Conservation (phyloP, 2,797 vertebrate species). For the Mus minutoides region DNA sequence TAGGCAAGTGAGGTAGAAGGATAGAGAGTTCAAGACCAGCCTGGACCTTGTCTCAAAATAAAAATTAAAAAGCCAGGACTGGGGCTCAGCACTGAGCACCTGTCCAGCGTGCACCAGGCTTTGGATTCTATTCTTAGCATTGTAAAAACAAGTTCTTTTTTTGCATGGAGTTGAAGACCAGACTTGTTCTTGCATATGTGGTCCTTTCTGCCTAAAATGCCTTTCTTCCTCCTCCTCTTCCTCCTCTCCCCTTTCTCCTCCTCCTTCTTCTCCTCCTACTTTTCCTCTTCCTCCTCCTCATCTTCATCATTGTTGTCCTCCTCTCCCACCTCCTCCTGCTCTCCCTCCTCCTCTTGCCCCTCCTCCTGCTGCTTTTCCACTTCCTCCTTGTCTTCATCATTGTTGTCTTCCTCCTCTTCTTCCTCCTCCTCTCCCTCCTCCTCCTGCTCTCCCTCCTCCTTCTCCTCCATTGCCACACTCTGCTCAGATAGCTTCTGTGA, state of each 20-base stretch:
- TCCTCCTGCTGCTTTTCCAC: not conserved
- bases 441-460: not conserved
- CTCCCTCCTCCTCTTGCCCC: not conserved
- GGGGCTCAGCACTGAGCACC: not conserved
- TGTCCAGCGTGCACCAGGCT: too few relatives aligned
- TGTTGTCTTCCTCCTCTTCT: not conserved
- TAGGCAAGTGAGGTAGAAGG: not conserved
- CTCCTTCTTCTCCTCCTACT: not conserved
- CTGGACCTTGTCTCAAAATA: not conserved
- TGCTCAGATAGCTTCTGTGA: not conserved
- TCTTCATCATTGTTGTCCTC: not conserved
- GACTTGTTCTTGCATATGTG: fast-evolving
- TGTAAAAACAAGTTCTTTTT: not conserved
- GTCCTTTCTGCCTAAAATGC: not conserved
- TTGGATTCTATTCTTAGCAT: not conserved
- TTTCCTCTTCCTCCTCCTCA: not conserved
- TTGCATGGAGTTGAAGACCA: fast-evolving
- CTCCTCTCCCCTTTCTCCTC: not conserved
- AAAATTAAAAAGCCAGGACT: not conserved
- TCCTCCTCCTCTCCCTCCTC: not conserved
- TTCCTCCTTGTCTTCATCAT: too few relatives aligned
- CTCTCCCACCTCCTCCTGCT: not conserved
- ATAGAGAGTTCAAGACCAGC: not conserved
- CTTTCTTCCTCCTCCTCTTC: not conserved
- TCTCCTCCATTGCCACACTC: not conserved